These are phyloP conservation scores for Toxonevra muliebris DNA, from an alignment of 2,888 invertebrate genomes.

Conservation along the genomic window DNA sequence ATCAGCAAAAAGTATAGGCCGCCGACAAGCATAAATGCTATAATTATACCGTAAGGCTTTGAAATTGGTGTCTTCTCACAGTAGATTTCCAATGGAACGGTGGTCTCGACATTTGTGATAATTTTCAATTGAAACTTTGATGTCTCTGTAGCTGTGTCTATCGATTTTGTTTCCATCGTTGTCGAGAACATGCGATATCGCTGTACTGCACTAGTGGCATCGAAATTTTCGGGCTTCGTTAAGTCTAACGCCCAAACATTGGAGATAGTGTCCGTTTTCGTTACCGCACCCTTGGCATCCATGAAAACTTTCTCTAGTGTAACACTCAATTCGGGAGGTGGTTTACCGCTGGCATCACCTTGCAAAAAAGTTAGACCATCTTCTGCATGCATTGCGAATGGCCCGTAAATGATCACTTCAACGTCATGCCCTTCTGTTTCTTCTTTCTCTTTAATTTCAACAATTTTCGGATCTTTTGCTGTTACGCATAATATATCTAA, in stretches of 20 bases:
- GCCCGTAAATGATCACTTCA: conserved; percentile 27
- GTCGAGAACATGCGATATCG: neutral
- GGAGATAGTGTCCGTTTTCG: neutral
- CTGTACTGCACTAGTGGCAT: neutral
- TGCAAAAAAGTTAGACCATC: conserved; percentile 11
- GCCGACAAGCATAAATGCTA: conserved; percentile 20
- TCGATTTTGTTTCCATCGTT: conserved; percentile 24
- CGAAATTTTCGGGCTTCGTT: neutral
- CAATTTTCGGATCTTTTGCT: neutral
- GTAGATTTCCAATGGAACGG: conserved; percentile 33
- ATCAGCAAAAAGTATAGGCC: conserved; percentile 33
- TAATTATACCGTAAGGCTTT: conserved; percentile 14
- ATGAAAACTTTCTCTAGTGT: conserved; percentile 1
- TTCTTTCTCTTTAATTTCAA: neutral
- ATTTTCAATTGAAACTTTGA: conserved; percentile 30
- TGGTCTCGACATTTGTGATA: conserved; percentile 21
- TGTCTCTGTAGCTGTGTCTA: neutral
- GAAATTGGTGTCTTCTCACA: conserved; percentile 27
- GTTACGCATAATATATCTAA: conserved; percentile 22
- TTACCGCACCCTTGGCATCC: neutral
- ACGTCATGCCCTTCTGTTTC: conserved; percentile 7
- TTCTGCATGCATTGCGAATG: conserved; percentile 25
- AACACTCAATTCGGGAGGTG: neutral
- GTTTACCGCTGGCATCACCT: neutral
- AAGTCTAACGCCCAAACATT: conserved; percentile 19